Percentiles rank a stretch among this genome's conserved stretches.
phyloP scores from a whole-genome alignment of 2,113 vertebrate species.

The Laticauda colubrina region DNA sequence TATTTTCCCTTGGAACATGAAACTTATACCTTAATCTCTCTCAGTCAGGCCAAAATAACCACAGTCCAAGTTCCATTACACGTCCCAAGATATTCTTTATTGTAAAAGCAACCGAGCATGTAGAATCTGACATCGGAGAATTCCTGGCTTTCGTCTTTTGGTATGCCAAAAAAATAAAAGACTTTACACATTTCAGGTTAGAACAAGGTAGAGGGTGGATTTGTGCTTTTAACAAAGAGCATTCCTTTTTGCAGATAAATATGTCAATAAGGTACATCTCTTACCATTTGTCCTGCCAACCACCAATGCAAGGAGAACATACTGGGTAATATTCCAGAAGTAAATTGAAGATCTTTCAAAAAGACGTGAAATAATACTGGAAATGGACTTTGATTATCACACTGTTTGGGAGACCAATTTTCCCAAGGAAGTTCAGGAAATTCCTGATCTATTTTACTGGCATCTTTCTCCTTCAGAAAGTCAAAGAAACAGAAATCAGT shows the following conservation, averaged over 20 bases:
- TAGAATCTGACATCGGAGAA: background rate
- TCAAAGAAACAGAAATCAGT: too few relatives aligned
- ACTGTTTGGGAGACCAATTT: too few relatives aligned
- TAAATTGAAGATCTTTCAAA: background rate
- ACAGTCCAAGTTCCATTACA: background rate
- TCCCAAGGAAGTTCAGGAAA: too few relatives aligned
- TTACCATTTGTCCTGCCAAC: background rate
- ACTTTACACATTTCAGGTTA: background rate
- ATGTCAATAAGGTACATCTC: background rate
- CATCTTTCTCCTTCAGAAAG: too few relatives aligned
- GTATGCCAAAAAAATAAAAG: background rate
- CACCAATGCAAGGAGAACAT: background rate
- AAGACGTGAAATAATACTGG: background rate
- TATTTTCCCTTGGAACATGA: background rate
- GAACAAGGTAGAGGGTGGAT: background rate
- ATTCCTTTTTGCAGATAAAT: background rate
- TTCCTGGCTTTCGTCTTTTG: background rate
- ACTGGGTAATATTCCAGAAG: background rate
- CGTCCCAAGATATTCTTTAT: background rate
- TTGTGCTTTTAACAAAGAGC: background rate
- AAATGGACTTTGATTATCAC: background rate
- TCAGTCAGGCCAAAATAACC: background rate
- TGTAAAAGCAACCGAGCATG: background rate
- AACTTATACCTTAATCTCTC: background rate
- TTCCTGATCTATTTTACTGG: too few relatives aligned